These are phyloP conservation scores for Glyptemys insculpta DNA, from an alignment of 2,797 vertebrate genomes.

Conservation along the genomic window DNA sequence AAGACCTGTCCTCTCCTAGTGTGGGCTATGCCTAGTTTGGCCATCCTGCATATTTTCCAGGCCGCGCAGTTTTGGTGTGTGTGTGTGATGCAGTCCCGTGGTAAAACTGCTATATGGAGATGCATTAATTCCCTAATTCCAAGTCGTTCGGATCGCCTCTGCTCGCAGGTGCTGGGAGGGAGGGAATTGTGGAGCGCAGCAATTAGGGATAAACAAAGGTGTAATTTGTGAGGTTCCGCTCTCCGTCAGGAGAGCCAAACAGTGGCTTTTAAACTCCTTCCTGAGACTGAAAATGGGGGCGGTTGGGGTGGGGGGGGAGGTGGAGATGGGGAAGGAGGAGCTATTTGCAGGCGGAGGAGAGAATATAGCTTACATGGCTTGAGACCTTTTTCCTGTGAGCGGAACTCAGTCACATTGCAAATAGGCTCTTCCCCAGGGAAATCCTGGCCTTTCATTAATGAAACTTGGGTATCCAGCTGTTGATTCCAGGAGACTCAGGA, in stretches of 20 bases:
- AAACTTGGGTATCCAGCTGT: not conserved
- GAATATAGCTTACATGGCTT: not conserved
- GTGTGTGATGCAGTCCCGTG: not conserved
- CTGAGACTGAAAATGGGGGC: not conserved
- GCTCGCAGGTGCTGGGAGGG: not conserved
- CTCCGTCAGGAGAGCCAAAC: rapidly evolving
- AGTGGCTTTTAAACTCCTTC: not conserved
- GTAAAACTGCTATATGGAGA: not conserved
- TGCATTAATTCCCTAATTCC: not conserved
- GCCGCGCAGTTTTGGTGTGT: not conserved
- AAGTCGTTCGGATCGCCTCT: not conserved
- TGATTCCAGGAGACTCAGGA: not conserved
- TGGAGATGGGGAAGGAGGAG: not conserved
- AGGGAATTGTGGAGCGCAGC: not conserved
- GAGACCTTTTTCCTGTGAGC: not conserved
- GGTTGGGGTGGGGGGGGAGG: not conserved
- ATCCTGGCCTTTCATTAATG: not conserved
- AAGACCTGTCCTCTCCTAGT: no score
- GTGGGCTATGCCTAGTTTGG: not conserved
- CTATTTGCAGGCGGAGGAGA: not conserved
- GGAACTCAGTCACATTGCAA: not conserved
- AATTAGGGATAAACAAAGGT: not conserved
- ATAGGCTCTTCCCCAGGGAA: not conserved
- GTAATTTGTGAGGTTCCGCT: not conserved
- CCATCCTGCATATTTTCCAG: not conserved